Base-by-base conservation (phyloP, 2,888 invertebrate species). In the Spicauda simplicius region DNA sequence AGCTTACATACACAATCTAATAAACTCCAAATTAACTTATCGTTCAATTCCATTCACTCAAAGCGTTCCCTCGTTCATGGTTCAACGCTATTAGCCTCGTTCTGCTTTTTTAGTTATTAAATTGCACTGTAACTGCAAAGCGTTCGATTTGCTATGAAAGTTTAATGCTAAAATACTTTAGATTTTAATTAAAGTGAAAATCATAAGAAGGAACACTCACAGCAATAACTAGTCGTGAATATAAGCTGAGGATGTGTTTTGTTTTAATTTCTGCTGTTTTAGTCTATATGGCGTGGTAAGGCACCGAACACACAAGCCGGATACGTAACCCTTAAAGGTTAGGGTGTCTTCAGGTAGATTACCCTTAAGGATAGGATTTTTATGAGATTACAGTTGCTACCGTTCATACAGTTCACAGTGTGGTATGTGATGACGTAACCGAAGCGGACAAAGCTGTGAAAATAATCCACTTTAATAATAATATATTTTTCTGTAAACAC, bases 91-190 rank as follows among this genome's bases (percentile, higher is more conserved):
- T 19, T 52, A 59, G 25, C 12, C 33, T 33, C 60, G 33, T 33
- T 60, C 33, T 30, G 18, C 64, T 50, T 50, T 64, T 64, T 57
- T 20, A 64, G 30, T 56, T 57, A 64, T 57, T 57, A 50, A 57
- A 57, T 64, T 57, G 41, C 16, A 57, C 64, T 50, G 19, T 16
- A 57, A 64, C 33, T 55, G 33, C 48, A 33, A 57, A 50, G 56
- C 55, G 20, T 55, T 56, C 20, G 18, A 63, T 63, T 62, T n/a
- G 55, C 20, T 45, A 3, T 18, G 18, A 55, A 52, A 14, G 33
- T 33, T 61, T 50, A 64, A 57, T 45, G 14, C 14, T 45, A 48
- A 63, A 56, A 56, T 33, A n/a, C 14, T 48, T 55, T 48, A 19
- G 48, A 33, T 48, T 62, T 62, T 33, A 62, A 20, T 54, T 62